Evolutionary conservation across 2,888 invertebrate genomes (phyloP).

Genomic region (Notocelia uddmanniana): DNA sequence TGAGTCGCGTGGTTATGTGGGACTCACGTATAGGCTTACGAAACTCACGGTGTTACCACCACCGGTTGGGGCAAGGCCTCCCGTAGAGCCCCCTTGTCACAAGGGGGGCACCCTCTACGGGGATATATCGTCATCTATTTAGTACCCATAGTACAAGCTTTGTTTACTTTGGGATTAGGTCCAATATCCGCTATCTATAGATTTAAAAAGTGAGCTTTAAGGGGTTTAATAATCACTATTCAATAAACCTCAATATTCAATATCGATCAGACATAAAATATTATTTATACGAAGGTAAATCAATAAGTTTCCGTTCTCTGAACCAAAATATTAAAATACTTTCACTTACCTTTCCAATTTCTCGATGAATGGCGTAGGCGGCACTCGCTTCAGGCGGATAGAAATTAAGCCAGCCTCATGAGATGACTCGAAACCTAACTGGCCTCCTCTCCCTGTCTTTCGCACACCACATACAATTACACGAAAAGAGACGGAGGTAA

Average conservation of each 20-base stretch:
- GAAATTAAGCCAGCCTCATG: slow-evolving; percentile 79
- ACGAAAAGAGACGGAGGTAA: slow-evolving; percentile 68
- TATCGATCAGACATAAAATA: background rate
- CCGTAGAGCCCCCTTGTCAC: too few species aligned
- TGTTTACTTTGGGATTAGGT: too few species aligned
- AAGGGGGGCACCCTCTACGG: too few species aligned
- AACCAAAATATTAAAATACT: slow-evolving; percentile 37
- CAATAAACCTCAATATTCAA: too few species aligned
- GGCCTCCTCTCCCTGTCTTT: slow-evolving; percentile 60
- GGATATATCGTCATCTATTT: too few species aligned
- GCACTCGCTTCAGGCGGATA: slow-evolving; percentile 74
- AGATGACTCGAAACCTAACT: slow-evolving; percentile 69
- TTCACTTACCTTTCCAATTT: slow-evolving; percentile 32
- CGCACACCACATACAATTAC: slow-evolving; percentile 51
- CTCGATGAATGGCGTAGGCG: slow-evolving; percentile 45
- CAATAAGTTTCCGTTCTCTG: background rate
- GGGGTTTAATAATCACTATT: too few species aligned
- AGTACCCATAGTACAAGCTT: too few species aligned
- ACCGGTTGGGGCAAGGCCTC: too few species aligned
- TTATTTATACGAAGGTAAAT: background rate
- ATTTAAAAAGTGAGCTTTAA: background rate
- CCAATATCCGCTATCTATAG: too few species aligned
- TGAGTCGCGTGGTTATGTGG: too few species aligned
- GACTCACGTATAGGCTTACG: too few species aligned
- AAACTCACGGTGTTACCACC: too few species aligned